phyloP scores from a whole-genome alignment of 2,888 invertebrate genomes.

The Apodemia hepburni region DNA sequence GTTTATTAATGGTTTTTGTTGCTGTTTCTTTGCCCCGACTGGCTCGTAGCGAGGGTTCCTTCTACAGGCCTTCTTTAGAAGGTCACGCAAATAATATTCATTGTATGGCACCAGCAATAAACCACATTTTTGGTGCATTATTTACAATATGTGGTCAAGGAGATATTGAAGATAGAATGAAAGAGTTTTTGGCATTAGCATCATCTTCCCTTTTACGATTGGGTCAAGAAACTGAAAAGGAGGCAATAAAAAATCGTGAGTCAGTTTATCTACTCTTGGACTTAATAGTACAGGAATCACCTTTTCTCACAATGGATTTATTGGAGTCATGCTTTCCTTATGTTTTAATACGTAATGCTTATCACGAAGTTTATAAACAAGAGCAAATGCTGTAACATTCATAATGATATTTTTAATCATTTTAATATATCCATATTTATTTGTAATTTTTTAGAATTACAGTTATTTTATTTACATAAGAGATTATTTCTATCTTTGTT shows the following conservation, averaged over 20 bases:
- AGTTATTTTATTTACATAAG: background rate
- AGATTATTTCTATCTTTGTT: background rate
- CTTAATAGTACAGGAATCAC: conserved; percentile 98
- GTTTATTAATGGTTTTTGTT: conserved; percentile 98
- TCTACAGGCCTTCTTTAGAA: conserved; percentile 91
- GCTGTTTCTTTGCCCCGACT: conserved; percentile 98
- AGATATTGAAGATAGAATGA: conserved; percentile 98
- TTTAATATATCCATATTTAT: background rate
- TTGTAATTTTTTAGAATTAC: conserved; percentile 2
- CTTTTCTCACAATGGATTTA: conserved; percentile 98
- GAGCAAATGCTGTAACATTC: conserved; percentile 84
- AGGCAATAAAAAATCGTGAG: conserved; percentile 95
- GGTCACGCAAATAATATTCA: conserved; percentile 99
- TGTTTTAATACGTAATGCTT: conserved; percentile 97
- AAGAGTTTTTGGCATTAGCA: conserved; percentile 95
- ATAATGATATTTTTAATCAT: conserved; percentile 37
- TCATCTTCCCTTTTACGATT: conserved; percentile 96
- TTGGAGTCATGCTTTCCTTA: conserved; percentile 99
- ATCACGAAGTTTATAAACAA: conserved; percentile 96
- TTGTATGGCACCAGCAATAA: conserved; percentile 97
- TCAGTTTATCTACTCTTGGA: conserved; percentile 98
- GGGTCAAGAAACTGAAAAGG: conserved; percentile 97
- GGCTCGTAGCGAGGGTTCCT: conserved; percentile 93
- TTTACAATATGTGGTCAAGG: conserved; percentile 97
- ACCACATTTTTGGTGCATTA: conserved; percentile 96